A percentile compares a stretch with the other conserved stretches of the same genome.
Conservation (phyloP, 2,888 invertebrate genomes). For the Atrina japonica region DNA sequence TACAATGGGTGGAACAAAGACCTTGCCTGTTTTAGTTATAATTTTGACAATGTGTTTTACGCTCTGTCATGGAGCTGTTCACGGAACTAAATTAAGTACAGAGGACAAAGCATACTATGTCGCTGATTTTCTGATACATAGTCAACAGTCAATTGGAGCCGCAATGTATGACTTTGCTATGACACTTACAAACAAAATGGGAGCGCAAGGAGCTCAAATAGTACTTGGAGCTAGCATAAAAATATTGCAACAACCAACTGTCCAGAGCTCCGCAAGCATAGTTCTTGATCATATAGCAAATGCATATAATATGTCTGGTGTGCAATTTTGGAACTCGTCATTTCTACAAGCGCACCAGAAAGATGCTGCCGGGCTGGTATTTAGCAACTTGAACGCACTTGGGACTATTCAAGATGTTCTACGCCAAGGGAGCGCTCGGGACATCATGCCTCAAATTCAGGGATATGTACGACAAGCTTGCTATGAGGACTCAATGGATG, state of each 20-base stretch:
- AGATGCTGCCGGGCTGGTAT: neutral
- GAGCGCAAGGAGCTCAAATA: conserved; percentile 6
- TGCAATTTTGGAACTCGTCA: conserved; percentile 1
- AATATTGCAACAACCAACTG: neutral
- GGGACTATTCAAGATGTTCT: conserved; percentile 15
- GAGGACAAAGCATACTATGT: conserved; percentile 18
- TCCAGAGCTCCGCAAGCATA: neutral
- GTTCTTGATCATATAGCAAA: conserved; percentile 8
- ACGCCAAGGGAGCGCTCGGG: conserved; percentile 18
- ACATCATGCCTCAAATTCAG: conserved; percentile 9
- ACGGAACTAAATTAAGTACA: neutral
- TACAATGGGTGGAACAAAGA: too few species aligned
- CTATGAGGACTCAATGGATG: conserved; percentile 35
- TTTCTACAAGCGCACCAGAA: neutral
- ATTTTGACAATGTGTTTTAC: conserved; percentile 2
- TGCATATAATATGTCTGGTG: conserved; percentile 14
- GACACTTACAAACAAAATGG: neutral
- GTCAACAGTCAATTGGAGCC: neutral
- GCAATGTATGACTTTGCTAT: conserved; percentile 9
- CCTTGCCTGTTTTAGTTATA: neutral
- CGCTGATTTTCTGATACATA: neutral
- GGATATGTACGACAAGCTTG: too few species aligned
- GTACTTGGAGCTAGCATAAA: neutral
- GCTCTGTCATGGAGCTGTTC: neutral
- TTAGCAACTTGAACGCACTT: neutral